Evolutionary conservation across 2,797 vertebrate genomes (phyloP).

Genomic region (Manis crassicaudata): DNA sequence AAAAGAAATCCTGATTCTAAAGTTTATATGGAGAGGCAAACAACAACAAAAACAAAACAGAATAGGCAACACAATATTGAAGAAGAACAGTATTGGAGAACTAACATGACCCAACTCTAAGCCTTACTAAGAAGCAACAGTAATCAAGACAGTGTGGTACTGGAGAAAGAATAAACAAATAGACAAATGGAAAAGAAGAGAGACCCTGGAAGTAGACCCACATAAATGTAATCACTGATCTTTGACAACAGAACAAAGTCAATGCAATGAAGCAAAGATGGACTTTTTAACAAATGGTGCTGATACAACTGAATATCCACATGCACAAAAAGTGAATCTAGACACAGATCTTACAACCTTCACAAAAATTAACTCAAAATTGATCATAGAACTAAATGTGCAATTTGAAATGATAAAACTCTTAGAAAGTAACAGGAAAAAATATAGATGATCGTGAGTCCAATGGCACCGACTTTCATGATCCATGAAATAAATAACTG

Average conservation of each 20-base stretch:
- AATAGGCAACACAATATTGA: not conserved
- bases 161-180: not conserved
- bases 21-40: not conserved
- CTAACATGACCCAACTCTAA: not conserved
- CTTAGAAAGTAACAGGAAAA: not conserved
- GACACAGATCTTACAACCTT: not conserved
- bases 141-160: not conserved
- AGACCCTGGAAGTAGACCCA: not conserved
- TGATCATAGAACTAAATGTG: not conserved
- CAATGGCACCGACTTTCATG: not conserved
- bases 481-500: not conserved
- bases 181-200: not conserved
- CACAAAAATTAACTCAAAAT: not conserved
- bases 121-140: not conserved
- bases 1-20: not conserved
- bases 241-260: not conserved
- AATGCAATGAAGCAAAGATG: not conserved
- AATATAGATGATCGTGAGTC: not conserved
- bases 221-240: not conserved
- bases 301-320: no score
- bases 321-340: fast-evolving
- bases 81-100: not conserved
- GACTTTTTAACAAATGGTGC: not conserved
- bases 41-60: no score
- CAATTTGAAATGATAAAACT: not conserved